phyloP scores from a whole-genome alignment of 2,888 invertebrate genomes.

The Ochropacha duplaris region DNA sequence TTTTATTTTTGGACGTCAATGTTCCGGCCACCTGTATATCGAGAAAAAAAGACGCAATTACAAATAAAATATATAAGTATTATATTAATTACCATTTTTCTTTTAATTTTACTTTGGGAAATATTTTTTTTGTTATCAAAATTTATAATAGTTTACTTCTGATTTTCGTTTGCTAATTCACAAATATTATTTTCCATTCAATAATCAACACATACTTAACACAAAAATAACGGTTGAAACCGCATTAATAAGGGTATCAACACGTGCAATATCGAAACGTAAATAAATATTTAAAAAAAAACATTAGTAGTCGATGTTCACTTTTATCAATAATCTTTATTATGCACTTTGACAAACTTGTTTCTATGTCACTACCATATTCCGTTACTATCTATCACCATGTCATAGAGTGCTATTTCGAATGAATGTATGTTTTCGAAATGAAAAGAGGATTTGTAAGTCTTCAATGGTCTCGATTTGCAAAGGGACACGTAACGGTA shows the following conservation, averaged over 20 bases:
- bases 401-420: conserved; percentile 12
- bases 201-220: neutral
- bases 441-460: conserved; percentile 1
- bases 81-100: too few species aligned
- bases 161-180: too few species aligned
- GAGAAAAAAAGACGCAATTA: too few species aligned
- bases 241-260: neutral
- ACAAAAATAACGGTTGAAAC: neutral
- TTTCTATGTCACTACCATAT: neutral
- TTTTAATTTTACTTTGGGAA: too few species aligned
- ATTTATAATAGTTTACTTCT: too few species aligned
- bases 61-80: too few species aligned
- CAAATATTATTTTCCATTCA: neutral
- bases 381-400: conserved; percentile 5
- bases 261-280: neutral
- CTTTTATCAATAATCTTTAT: conserved; percentile 36
- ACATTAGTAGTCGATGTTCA: conserved; percentile 17
- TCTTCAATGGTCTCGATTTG: conserved; percentile 50
- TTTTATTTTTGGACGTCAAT: too few species aligned
- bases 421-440: neutral
- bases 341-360: conserved; percentile 15
- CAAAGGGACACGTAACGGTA: conserved; percentile 74
- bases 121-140: too few species aligned
- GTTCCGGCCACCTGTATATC: too few species aligned
- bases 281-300: conserved; percentile 6